phyloP scores from a whole-genome alignment of 2,888 invertebrate genomes.

The Aspidiotus rigidus region DNA sequence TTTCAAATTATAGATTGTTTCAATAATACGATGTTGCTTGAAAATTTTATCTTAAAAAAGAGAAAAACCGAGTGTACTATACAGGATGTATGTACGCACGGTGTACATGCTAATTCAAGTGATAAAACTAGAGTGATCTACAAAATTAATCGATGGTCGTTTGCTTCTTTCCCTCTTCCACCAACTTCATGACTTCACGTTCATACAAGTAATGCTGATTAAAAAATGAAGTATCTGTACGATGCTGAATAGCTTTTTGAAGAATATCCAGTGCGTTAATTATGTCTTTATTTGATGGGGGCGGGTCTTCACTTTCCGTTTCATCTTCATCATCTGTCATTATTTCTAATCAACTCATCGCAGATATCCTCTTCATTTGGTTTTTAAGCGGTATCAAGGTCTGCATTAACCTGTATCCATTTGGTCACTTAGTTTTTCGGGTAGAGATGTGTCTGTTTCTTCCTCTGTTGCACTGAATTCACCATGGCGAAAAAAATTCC shows the following conservation, averaged over 20 bases:
- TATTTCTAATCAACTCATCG: conserved; percentile 8
- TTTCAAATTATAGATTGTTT: background rate
- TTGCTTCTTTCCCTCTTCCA: conserved; percentile 10
- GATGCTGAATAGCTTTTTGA: conserved; percentile 11
- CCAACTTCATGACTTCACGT: conserved; percentile 7
- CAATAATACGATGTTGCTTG: background rate
- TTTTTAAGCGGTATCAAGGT: background rate
- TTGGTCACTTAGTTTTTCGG: background rate
- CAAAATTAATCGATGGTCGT: conserved; percentile 10
- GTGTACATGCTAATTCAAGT: background rate
- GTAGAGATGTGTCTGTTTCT: background rate
- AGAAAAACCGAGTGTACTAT: background rate
- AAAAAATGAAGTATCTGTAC: conserved; percentile 7
- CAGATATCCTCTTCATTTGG: conserved; percentile 8
- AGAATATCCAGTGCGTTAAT: conserved; percentile 10
- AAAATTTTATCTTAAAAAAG: background rate
- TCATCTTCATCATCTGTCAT: conserved; percentile 11
- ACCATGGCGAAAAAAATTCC: conserved; percentile 39
- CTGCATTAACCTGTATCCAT: background rate
- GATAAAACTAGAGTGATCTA: background rate
- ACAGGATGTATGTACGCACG: background rate
- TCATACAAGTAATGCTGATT: conserved; percentile 14
- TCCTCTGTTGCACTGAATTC: conserved; percentile 37
- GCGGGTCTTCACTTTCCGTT: conserved; percentile 11
- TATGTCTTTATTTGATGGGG: conserved; percentile 11